Percentiles rank a stretch among this genome's conserved stretches.
These are phyloP conservation scores for Pelusios castaneus DNA, from an alignment of 2,113 vertebrate species.

Conservation along the genomic window DNA sequence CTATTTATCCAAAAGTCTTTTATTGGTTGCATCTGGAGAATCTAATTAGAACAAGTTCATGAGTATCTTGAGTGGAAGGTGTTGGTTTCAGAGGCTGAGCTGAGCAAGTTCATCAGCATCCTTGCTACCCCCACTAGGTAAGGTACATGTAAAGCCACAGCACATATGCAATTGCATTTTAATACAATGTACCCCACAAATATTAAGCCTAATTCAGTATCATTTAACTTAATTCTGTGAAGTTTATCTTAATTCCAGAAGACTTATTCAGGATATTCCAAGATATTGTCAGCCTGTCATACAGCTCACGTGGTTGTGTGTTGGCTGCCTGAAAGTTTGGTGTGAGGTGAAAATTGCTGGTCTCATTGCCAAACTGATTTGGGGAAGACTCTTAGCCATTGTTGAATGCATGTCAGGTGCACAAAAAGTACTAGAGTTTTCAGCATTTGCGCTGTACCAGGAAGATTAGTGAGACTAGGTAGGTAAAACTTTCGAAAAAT, in stretches of 20 bases:
- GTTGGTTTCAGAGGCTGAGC: neutral
- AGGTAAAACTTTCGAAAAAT: too few relatives aligned
- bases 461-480: too few relatives aligned
- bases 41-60: neutral
- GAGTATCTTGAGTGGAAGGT: too few relatives aligned
- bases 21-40: neutral
- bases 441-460: too few relatives aligned
- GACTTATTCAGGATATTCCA: neutral
- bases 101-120: neutral
- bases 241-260: neutral
- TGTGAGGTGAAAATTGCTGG: too few relatives aligned
- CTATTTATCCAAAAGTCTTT: neutral
- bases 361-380: too few relatives aligned
- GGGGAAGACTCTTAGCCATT: too few relatives aligned
- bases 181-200: neutral
- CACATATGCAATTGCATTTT: neutral
- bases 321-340: too few relatives aligned
- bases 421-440: too few relatives aligned
- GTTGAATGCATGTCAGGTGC: too few relatives aligned
- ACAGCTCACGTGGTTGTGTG: neutral
- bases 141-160: neutral
- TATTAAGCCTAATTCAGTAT: neutral
- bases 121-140: neutral
- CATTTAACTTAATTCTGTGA: neutral
- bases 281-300: neutral